Evolutionary conservation across 2,113 vertebrate genomes (phyloP).

Genomic region (Periophthalmodon schlosseri): DNA sequence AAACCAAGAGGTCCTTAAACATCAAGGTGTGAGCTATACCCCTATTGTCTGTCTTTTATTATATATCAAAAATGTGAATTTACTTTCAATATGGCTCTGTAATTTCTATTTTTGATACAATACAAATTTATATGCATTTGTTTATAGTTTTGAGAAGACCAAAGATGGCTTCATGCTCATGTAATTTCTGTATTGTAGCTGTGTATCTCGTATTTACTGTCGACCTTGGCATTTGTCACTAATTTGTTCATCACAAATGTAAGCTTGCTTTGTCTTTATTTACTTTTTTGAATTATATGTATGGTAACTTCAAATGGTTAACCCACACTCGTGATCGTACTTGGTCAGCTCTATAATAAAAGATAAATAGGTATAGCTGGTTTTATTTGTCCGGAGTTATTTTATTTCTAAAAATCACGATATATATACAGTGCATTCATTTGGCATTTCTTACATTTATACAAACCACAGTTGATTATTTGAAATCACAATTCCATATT

Average conservation of each 20-base stretch:
- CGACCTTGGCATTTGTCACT: slow-evolving; percentile 67
- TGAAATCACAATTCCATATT: neutral
- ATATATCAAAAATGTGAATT: slow-evolving; percentile 79
- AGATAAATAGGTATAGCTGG: slow-evolving; percentile 36
- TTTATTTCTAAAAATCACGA: neutral
- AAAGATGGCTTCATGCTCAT: slow-evolving; percentile 79
- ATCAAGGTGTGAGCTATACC: slow-evolving; percentile 61
- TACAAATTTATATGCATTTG: slow-evolving; percentile 79
- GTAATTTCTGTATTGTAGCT: slow-evolving; percentile 70
- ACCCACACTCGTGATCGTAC: slow-evolving; percentile 65
- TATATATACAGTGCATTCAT: neutral
- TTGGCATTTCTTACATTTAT: neutral
- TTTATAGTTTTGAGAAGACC: slow-evolving; percentile 80
- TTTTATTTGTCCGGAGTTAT: neutral
- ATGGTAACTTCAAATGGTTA: slow-evolving; percentile 68
- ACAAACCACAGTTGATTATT: neutral
- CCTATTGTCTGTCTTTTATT: slow-evolving; percentile 63
- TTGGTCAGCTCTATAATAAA: slow-evolving; percentile 72
- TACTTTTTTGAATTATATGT: slow-evolving; percentile 67
- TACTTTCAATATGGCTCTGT: slow-evolving; percentile 79
- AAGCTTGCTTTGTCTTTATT: slow-evolving; percentile 65
- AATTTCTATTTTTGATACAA: slow-evolving; percentile 85
- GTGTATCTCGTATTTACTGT: slow-evolving; percentile 68
- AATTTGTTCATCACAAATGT: slow-evolving; percentile 67
- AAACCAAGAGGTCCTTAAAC: slow-evolving; percentile 61